Evolutionary conservation across 2,888 invertebrate genomes (phyloP).

Genomic region (Heliconius cydno): DNA sequence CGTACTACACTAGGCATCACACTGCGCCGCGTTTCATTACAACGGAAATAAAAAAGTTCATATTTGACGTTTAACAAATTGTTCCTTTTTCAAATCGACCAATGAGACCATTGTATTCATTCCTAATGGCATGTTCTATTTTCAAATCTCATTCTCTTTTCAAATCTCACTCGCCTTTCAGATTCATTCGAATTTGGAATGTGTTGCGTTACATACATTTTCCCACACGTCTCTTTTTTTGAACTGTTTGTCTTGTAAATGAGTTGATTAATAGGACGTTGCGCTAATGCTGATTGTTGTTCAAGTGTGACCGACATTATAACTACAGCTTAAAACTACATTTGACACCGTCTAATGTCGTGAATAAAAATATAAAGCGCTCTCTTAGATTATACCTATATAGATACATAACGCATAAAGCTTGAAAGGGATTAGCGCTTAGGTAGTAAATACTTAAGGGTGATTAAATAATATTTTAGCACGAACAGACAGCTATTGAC

Average conservation of each 20-base stretch:
- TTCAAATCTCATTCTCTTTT: conserved; percentile 83
- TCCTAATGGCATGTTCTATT: conserved; percentile 83
- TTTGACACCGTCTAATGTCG: not conserved
- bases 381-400: not conserved
- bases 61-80: conserved; percentile 84
- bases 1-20: conserved; percentile 76
- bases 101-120: conserved; percentile 82
- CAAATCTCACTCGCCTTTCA: conserved; percentile 80
- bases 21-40: conserved; percentile 78
- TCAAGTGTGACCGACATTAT: conserved; percentile 48
- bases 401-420: not conserved
- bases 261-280: conserved; percentile 80
- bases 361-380: conserved; percentile 9
- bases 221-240: conserved; percentile 79
- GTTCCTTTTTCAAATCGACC: conserved; percentile 84
- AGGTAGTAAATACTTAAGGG: not conserved
- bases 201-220: conserved; percentile 75
- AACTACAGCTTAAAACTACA: conserved; percentile 27
- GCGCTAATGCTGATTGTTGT: conserved; percentile 67
- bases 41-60: conserved; percentile 80
- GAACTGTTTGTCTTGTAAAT: conserved; percentile 74
- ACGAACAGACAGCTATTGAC: conserved; percentile 57
- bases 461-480: conserved; percentile 56
- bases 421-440: not conserved
- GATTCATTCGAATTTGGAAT: conserved; percentile 83